Percentiles rank a stretch among this genome's conserved stretches.
These are phyloP conservation scores for Leuctra nigra DNA, from an alignment of 2,888 invertebrate genomes.

Conservation along the genomic window DNA sequence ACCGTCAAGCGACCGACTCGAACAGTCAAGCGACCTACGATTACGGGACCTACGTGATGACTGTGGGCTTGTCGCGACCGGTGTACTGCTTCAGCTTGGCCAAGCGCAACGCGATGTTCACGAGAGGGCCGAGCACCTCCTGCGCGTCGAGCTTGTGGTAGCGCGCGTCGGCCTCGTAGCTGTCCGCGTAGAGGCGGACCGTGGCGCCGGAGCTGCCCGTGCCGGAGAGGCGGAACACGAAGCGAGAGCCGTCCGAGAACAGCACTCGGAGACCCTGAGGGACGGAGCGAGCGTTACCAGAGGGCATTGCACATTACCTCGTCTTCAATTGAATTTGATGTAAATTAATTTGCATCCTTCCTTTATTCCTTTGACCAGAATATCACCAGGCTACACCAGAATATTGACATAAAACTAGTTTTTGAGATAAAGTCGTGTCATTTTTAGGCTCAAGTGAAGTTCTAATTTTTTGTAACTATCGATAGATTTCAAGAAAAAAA, in stretches of 20 bases:
- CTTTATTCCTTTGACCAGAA: no score
- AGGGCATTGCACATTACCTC: no score
- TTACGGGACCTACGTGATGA: slow-evolving; percentile 98
- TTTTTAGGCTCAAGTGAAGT: no score
- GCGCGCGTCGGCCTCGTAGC: slow-evolving; percentile 65
- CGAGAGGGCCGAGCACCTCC: slow-evolving; percentile 75
- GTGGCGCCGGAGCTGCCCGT: slow-evolving; percentile 98
- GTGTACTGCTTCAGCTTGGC: slow-evolving; percentile 78
- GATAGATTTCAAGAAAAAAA: no score
- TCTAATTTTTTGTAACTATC: no score
- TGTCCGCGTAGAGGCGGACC: slow-evolving; percentile 91
- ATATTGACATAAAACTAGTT: no score
- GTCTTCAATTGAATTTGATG: no score
- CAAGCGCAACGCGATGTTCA: slow-evolving; percentile 79
- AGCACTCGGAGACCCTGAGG: slow-evolving; percentile 83
- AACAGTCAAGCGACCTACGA: no score
- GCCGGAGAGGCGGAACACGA: slow-evolving; percentile 91
- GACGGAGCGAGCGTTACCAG: neutral
- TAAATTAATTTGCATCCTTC: no score
- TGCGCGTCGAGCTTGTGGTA: slow-evolving; percentile 52
- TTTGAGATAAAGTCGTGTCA: no score
- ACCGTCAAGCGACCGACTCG: no score
- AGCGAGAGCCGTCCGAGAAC: slow-evolving; percentile 90
- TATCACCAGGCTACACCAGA: no score
- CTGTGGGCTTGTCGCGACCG: slow-evolving; percentile 86